A percentile compares a stretch with the other conserved stretches of the same genome.
Conservation (phyloP, 2,113 vertebrate genomes). For the Ibidorhyncha struthersii region DNA sequence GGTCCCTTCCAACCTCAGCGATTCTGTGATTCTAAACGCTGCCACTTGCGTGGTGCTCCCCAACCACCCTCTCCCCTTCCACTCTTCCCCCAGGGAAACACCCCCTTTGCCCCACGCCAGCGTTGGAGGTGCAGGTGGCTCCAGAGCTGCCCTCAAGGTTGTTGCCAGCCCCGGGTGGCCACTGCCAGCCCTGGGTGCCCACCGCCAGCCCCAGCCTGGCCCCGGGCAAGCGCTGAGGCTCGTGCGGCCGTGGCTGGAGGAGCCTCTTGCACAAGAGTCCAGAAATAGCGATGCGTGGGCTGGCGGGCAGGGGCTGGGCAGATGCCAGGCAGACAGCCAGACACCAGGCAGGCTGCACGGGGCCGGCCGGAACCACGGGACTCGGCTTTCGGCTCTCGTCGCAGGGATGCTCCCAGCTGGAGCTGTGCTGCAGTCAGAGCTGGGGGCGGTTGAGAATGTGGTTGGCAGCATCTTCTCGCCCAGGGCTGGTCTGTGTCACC, state of each 20-base stretch:
- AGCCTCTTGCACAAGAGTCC: constrained; percentile 46
- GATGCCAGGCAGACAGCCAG: constrained; percentile 53
- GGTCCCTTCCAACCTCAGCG: no score
- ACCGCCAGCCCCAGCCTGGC: neutral
- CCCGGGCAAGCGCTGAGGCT: neutral
- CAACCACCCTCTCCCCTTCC: neutral
- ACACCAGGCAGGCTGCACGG: constrained; percentile 16
- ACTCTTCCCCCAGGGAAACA: neutral
- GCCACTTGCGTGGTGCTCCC: neutral
- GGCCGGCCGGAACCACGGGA: neutral
- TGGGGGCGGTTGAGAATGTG: neutral
- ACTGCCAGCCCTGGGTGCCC: neutral
- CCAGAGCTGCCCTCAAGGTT: neutral
- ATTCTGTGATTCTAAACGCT: no score
- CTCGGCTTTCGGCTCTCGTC: neutral
- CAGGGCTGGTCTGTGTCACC: neutral
- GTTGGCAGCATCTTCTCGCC: neutral
- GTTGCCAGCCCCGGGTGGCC: neutral
- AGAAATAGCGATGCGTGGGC: constrained; percentile 51
- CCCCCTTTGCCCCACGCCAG: neutral
- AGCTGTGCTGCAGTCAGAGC: neutral
- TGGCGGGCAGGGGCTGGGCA: constrained; percentile 39
- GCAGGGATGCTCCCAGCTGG: neutral
- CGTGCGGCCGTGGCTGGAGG: neutral
- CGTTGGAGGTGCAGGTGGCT: neutral